Percentiles rank a stretch among this genome's conserved stretches.
Evolutionary conservation across 1,140 invertebrate species (phyloP).

Genomic region (Ooceraea biroi): DNA sequence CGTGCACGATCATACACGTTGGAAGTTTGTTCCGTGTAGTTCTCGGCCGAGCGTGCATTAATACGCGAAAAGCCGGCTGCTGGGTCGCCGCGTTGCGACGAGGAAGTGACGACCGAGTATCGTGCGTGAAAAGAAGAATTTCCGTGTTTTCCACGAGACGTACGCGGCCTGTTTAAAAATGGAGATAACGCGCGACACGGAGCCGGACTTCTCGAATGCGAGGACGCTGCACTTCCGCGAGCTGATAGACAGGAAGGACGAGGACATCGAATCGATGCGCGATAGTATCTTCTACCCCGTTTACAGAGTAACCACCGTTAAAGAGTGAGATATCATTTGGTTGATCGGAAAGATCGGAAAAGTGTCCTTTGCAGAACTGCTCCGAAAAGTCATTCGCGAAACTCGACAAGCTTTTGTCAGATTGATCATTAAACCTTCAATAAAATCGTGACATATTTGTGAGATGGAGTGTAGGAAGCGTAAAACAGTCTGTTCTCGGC

Average conservation of each 20-base stretch:
- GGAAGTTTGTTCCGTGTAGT: slow-evolving; percentile 43
- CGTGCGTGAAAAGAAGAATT: slow-evolving; percentile 5
- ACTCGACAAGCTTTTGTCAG: neutral
- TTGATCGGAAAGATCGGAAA: neutral
- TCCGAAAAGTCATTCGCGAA: neutral
- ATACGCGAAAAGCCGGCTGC: slow-evolving; percentile 43
- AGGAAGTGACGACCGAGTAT: slow-evolving; percentile 4
- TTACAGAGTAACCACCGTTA: slow-evolving; percentile 60
- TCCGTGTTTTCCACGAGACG: slow-evolving; percentile 21
- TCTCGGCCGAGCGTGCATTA: slow-evolving; percentile 46
- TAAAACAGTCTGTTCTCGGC: neutral
- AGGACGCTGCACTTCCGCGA: slow-evolving; percentile 60
- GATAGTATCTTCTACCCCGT: slow-evolving; percentile 52
- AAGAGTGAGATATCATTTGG: slow-evolving; percentile 51
- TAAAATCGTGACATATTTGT: neutral
- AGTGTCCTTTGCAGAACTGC: neutral
- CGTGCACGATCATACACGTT: slow-evolving; percentile 21
- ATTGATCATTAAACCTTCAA: neutral
- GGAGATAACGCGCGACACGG: slow-evolving; percentile 31
- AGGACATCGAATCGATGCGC: slow-evolving; percentile 16
- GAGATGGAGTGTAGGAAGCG: neutral
- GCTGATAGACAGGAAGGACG: slow-evolving; percentile 34
- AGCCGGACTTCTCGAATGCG: slow-evolving; percentile 66
- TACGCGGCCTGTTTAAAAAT: slow-evolving; percentile 4
- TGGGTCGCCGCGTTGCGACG: slow-evolving; percentile 19